A percentile compares a stretch with the other conserved stretches of the same genome.
These are phyloP conservation scores for Pinna nobilis DNA, from an alignment of 1,140 invertebrate genomes.

Conservation along the genomic window DNA sequence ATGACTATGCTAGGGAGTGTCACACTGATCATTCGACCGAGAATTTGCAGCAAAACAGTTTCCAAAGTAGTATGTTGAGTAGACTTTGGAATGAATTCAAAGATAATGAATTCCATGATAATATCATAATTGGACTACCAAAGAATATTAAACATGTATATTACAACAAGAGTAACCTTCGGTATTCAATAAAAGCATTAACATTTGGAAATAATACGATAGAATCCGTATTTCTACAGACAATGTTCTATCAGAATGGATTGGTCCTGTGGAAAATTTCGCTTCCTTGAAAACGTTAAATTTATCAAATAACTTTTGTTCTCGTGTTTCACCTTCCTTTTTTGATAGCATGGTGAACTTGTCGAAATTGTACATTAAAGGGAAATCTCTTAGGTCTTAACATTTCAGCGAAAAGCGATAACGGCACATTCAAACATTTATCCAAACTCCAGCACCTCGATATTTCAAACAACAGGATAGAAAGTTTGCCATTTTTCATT, in stretches of 20 bases:
- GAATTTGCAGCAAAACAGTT: too few relatives aligned
- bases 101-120: too few relatives aligned
- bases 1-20: too few relatives aligned
- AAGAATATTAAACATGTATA: not conserved
- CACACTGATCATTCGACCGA: too few relatives aligned
- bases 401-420: not conserved
- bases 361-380: slow-evolving; percentile 8
- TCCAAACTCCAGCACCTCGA: slow-evolving; percentile 32
- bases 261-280: slow-evolving; percentile 33
- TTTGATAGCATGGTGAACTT: slow-evolving; percentile 16
- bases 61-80: too few relatives aligned
- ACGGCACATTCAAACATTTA: slow-evolving; percentile 10
- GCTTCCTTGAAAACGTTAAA: slow-evolving; percentile 9
- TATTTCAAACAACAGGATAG: slow-evolving; percentile 44
- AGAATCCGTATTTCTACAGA: not conserved
- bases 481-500: not conserved
- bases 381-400: slow-evolving; percentile 24
- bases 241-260: slow-evolving; percentile 25
- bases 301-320: slow-evolving; percentile 27
- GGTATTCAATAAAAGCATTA: not conserved
- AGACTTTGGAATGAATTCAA: too few relatives aligned
- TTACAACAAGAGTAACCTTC: not conserved
- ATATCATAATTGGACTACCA: not conserved
- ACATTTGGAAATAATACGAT: not conserved
- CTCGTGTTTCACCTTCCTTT: slow-evolving; percentile 22